Base-by-base conservation (phyloP, 2,113 vertebrate species). In the Aspiorhynchus laticeps region DNA sequence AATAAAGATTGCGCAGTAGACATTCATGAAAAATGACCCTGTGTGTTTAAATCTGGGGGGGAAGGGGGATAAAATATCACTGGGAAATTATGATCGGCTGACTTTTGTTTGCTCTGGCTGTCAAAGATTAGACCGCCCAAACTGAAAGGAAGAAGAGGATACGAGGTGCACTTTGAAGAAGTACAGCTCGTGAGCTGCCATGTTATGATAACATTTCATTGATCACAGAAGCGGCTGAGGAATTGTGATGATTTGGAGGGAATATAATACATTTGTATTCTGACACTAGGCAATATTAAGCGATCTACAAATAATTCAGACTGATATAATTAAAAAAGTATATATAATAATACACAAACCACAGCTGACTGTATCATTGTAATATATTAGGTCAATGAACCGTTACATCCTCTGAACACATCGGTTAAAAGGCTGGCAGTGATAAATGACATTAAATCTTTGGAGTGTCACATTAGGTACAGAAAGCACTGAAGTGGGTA, bases 1-100 rank as follows among this genome's bases (percentile, higher is more conserved):
- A 92, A 93, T 90, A 90, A 91, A 91, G 87, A 90, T 88, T 89
- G 88, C 71, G 80, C n/a, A 36, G 89, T 33, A 83, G 88, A 84
- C 85, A 41, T 80, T 56, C 15, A 65, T 90, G 91, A 94, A 89
- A 73, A 85, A 91, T 84, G 86, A 89, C 88, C 51, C 82, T 28
- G n/a, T 82, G 78, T 85, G 83, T 83, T 80, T 81, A 87, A 89
- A 88, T 90, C 83, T 85, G 69, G 75, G 76, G 15, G 17, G 31
- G 83, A 28, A 86, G 69, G 75, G 53, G 80, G 69, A 86, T 86
- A 78, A 85, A 61, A n/a, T 33, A 77, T 46, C 53, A 28, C 71
- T 1, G 26, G 43, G 73, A 87, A 88, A 84, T 82, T 17, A 8
- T 85, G 79, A 89, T 87, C 46, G 87, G 69, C 85, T 75, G 28